These are phyloP conservation scores for Parnassius apollo DNA, from an alignment of 2,888 invertebrate species.

Conservation along the genomic window DNA sequence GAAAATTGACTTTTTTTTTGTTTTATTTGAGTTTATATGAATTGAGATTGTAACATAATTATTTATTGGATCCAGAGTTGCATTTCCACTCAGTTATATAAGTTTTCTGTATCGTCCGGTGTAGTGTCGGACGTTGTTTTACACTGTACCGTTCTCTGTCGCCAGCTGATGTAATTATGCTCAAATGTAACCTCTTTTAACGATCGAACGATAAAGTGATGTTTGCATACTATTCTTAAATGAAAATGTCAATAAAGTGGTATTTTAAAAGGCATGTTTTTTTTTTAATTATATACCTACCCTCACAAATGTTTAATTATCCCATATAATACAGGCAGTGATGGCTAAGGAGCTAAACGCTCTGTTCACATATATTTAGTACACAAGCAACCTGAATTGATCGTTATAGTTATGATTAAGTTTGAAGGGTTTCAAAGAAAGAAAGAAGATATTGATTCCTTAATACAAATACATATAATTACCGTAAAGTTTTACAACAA, in stretches of 20 bases:
- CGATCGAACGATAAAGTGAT: slow-evolving; percentile 70
- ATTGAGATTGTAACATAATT: slow-evolving; percentile 66
- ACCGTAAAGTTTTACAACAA: no score
- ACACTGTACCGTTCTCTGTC: background rate
- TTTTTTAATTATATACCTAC: slow-evolving; percentile 19
- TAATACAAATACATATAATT: no score
- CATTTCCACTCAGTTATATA: slow-evolving; percentile 58
- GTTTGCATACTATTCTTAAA: slow-evolving; percentile 77
- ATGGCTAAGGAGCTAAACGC: no score
- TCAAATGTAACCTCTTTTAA: slow-evolving; percentile 63
- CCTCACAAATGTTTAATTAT: no score
- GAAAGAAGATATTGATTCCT: no score
- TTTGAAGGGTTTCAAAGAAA: no score
- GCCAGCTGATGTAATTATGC: slow-evolving; percentile 46
- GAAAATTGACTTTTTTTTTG: slow-evolving; percentile 52
- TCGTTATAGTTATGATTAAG: no score
- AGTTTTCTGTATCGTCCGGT: background rate
- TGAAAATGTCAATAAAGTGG: slow-evolving; percentile 79
- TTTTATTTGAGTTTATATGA: slow-evolving; percentile 45
- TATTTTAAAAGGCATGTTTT: slow-evolving; percentile 72
- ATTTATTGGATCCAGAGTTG: slow-evolving; percentile 76
- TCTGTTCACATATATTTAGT: no score
- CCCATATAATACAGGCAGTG: no score
- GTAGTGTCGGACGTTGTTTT: background rate
- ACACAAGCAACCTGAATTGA: no score